Evolutionary conservation across 2,888 invertebrate genomes (phyloP).

Genomic region (Drosophila mayaguana): DNA sequence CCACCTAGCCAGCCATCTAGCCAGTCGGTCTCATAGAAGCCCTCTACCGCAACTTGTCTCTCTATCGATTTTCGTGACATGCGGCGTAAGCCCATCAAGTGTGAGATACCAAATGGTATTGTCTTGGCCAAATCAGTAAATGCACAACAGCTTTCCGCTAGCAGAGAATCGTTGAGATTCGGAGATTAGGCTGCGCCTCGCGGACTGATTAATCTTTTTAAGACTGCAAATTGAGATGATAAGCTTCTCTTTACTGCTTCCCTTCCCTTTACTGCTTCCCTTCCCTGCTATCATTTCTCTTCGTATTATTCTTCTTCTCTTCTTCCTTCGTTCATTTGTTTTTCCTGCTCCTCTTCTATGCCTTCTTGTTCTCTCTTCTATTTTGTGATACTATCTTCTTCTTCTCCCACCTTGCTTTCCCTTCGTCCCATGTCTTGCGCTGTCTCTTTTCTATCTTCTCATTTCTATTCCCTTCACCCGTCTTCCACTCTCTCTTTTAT

Average conservation of each 20-base stretch:
- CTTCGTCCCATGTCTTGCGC: neutral
- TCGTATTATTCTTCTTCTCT: neutral
- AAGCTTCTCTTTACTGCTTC: neutral
- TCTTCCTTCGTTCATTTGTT: neutral
- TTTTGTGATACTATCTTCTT: too few species aligned
- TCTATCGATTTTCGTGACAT: slow-evolving; percentile 17
- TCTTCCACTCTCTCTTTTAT: too few species aligned
- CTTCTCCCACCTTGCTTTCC: neutral
- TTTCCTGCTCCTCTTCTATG: neutral
- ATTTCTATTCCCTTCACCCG: too few species aligned
- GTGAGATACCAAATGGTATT: neutral
- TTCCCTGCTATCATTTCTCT: neutral
- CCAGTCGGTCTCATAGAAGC: slow-evolving; percentile 3
- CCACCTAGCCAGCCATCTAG: neutral
- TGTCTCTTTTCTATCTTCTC: too few species aligned
- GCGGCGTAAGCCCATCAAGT: slow-evolving; percentile 2
- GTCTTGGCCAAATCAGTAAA: neutral
- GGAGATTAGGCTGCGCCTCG: neutral
- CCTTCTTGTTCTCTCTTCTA: too few species aligned
- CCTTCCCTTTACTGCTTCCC: too few species aligned
- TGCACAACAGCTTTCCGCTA: neutral
- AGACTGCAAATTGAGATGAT: neutral
- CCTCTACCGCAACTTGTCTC: neutral
- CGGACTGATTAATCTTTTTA: neutral
- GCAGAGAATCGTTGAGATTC: neutral